Evolutionary conservation across 2,797 vertebrate species (phyloP).

Genomic region (Mormyrus hasselquistii): DNA sequence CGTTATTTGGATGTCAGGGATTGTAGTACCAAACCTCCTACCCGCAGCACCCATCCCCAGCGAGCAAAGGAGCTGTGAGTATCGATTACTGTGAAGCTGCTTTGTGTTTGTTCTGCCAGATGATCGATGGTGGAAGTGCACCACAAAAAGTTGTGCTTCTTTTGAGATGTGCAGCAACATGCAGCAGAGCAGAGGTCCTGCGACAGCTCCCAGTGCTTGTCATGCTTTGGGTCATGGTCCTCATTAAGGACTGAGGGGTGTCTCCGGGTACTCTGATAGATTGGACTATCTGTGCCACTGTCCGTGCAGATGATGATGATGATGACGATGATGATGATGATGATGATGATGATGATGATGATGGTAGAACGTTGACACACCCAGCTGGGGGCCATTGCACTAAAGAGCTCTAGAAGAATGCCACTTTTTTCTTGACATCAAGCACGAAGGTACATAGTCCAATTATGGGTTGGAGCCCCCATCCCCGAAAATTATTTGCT

Average conservation of each 20-base stretch:
- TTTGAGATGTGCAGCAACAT: background rate
- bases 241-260: background rate
- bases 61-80: background rate
- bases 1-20: background rate
- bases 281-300: background rate
- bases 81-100: background rate
- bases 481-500: background rate
- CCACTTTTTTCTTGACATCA: background rate
- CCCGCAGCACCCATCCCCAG: background rate
- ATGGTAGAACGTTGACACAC: background rate
- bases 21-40: background rate
- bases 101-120: background rate
- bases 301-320: background rate
- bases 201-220: background rate
- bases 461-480: background rate
- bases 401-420: background rate
- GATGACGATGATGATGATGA: background rate
- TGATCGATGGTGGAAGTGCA: background rate
- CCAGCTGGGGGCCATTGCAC: background rate
- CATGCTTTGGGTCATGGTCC: background rate
- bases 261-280: background rate
- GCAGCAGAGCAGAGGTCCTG: background rate
- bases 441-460: background rate
- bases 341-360: background rate
- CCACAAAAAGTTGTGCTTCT: background rate